Base-by-base conservation (phyloP, 2,113 vertebrate genomes). In the Atractosteus spatula region DNA sequence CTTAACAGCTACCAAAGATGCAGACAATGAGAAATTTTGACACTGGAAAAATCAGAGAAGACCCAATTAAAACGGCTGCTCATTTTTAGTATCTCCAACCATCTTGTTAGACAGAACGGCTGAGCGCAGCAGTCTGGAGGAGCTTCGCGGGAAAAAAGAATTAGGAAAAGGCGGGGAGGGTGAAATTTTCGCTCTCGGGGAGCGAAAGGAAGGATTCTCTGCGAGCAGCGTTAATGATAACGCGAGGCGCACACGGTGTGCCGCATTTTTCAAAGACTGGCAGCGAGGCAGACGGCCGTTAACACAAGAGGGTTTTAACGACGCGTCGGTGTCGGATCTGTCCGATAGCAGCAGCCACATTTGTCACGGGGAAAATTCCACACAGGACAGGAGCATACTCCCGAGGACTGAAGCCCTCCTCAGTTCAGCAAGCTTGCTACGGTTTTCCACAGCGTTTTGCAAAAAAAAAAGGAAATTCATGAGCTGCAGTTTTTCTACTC, bases 31-130 rank as follows among this genome's bases (percentile, higher is more conserved):
- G 7, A 55, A 43, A 43, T 44, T 29, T 44, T 41, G 70, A 71
- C 62, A 64, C 41, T 64, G 7, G 41, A 59, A 59, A 56, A 74
- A 68, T 73, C 59, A 43, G 72, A 41, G 62, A 7, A 29, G 72
- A 47, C 61, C 66, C 67, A 70, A 65, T 74, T 74, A 74, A 74
- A 74, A 64, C 55, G 29, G 64, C 56, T 65, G 51, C 61, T 41
- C 10, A 42, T 69, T 63, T 74, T 69, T 45, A 44, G 59, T 64
- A 10, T 14, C 42, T 55, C 41, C 62, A 74, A 74, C 62, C 14
- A 56, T 74, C 16, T 11, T n/a, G 61, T 56, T 16, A 69, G 73
- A 70, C 51, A 55, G 66, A 44, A 69, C 12, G 13, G 67, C 73
- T 70, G 67, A 69, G 67, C 8, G 7, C 51, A 65, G 73, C 73